phyloP scores from a whole-genome alignment of 2,888 invertebrate genomes.

The Entomobrya multifasciata region DNA sequence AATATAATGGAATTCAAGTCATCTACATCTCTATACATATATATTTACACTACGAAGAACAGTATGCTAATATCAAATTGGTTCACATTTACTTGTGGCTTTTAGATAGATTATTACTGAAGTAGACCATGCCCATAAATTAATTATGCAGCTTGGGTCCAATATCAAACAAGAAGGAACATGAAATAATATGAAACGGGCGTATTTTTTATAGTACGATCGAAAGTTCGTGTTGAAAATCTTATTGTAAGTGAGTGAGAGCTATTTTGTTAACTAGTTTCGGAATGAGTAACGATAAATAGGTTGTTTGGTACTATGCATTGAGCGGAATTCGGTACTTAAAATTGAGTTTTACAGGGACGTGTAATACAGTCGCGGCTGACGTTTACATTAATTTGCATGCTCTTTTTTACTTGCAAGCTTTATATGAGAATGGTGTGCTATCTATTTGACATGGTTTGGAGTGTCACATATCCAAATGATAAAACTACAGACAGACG shows the following conservation, averaged over 20 bases:
- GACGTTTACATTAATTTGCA: too few species aligned
- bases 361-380: too few species aligned
- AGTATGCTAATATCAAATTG: constrained; percentile 11
- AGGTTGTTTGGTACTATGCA: background rate
- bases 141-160: constrained; percentile 27
- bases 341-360: too few species aligned
- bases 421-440: too few species aligned
- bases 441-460: too few species aligned
- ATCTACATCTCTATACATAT: too few species aligned
- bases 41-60: background rate
- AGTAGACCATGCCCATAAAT: constrained; percentile 37
- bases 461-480: too few species aligned
- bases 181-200: background rate
- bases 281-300: background rate
- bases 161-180: background rate
- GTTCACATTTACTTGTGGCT: constrained; percentile 31
- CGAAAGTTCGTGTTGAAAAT: constrained; percentile 14
- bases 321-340: too few species aligned
- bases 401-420: too few species aligned
- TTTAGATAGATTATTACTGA: constrained; percentile 38
- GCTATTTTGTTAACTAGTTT: constrained; percentile 14
- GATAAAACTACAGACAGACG: too few species aligned
- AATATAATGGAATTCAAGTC: too few species aligned
- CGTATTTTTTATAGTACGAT: background rate
- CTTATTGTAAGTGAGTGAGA: constrained; percentile 26